These are phyloP conservation scores for Empidonax alnorum DNA, from an alignment of 2,113 vertebrate species.

Conservation along the genomic window DNA sequence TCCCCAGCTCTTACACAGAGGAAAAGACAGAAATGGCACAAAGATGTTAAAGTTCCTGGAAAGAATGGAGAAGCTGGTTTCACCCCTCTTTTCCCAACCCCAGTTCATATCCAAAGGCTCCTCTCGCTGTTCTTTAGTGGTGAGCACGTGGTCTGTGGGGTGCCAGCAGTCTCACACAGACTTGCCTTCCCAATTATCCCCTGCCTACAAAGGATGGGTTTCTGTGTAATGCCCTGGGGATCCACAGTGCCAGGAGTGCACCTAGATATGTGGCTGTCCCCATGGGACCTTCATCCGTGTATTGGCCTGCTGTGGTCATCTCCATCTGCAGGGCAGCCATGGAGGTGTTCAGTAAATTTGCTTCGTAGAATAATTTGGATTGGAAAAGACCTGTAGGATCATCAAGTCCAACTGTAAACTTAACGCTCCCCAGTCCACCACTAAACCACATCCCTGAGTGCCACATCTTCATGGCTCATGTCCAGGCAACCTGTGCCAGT, in stretches of 20 bases:
- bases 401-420: background rate
- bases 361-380: background rate
- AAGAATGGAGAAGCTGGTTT: background rate
- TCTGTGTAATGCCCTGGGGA: background rate
- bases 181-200: background rate
- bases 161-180: background rate
- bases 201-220: background rate
- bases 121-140: background rate
- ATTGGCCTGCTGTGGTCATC: background rate
- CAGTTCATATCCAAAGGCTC: background rate
- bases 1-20: background rate
- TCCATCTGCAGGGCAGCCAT: background rate
- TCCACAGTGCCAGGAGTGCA: background rate
- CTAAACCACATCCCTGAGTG: background rate
- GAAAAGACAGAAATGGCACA: background rate
- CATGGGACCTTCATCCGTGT: fast-evolving
- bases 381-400: background rate
- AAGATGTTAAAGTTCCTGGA: fast-evolving
- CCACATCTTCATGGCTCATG: background rate
- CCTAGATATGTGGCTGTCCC: background rate
- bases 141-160: fast-evolving
- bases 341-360: background rate
- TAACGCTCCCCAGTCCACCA: background rate
- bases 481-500: background rate
- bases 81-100: background rate